These are phyloP conservation scores for Anguilla anguilla DNA, from an alignment of 2,797 vertebrate species.

Conservation along the genomic window DNA sequence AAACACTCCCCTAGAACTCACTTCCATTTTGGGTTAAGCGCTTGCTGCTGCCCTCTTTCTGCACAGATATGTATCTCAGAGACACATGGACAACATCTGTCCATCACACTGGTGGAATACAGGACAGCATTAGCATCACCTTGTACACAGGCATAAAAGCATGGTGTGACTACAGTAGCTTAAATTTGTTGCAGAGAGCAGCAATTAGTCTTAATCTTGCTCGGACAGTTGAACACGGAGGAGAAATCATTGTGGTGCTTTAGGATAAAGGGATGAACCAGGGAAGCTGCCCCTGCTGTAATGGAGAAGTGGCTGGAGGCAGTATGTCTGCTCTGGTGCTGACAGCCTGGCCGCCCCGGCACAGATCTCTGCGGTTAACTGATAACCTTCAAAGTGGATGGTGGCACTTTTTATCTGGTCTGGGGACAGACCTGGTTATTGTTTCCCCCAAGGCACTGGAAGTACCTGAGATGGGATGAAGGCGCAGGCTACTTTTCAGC, in stretches of 20 bases:
- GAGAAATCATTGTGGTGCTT: background rate
- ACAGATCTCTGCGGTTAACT: constrained; percentile 71
- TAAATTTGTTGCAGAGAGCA: constrained; percentile 6
- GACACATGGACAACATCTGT: background rate
- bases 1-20: background rate
- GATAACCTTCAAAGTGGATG: constrained; percentile 81
- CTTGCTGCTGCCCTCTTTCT: background rate
- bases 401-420: constrained; percentile 74
- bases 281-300: constrained; percentile 63
- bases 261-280: background rate
- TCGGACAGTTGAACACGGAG: constrained; percentile 7
- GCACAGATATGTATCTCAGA: background rate
- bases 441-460: constrained; percentile 62
- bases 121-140: background rate
- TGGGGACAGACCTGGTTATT: constrained; percentile 77
- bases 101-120: background rate
- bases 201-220: constrained; percentile 16
- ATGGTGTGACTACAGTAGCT: background rate
- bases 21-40: background rate
- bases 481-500: constrained; percentile 74
- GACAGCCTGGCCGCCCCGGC: constrained; percentile 67
- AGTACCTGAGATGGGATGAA: constrained; percentile 72
- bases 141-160: background rate
- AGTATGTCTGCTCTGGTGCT: constrained; percentile 78
- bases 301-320: constrained; percentile 65